phyloP scores from a whole-genome alignment of 1,140 invertebrate genomes.

The Drosophila bifasciata region DNA sequence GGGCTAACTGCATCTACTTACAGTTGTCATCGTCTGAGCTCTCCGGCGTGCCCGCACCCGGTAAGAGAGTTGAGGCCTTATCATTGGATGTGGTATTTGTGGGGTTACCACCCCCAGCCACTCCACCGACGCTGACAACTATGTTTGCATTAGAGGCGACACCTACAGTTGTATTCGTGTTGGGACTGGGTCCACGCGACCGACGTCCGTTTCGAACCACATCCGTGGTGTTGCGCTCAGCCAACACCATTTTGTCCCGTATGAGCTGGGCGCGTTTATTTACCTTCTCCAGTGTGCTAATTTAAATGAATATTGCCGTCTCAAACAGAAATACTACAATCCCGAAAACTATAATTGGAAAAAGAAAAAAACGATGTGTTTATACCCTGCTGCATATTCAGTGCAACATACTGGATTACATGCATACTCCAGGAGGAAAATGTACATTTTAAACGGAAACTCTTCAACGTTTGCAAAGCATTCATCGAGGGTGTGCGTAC shows the following conservation, averaged over 20 bases:
- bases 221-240: constrained; percentile 92
- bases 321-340: constrained; percentile 9
- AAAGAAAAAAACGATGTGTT: background rate
- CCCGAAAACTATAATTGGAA: constrained; percentile 17
- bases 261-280: constrained; percentile 82
- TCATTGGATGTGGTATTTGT: constrained; percentile 47
- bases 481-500: constrained; percentile 62
- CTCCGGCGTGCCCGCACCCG: constrained; percentile 86
- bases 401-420: constrained; percentile 3
- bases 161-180: constrained; percentile 88
- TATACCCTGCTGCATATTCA: too few relatives aligned
- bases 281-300: constrained; percentile 75
- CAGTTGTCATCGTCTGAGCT: constrained; percentile 93
- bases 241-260: constrained; percentile 90
- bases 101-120: constrained; percentile 30
- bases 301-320: constrained; percentile 8
- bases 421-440: constrained; percentile 25
- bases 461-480: constrained; percentile 43
- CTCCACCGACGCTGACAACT: constrained; percentile 30
- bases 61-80: constrained; percentile 49
- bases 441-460: constrained; percentile 60
- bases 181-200: constrained; percentile 94
- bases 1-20: constrained; percentile 81
- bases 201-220: constrained; percentile 92
- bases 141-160: constrained; percentile 4